Base-by-base conservation (phyloP, 35 echinoderm and acorn worm genomes). In the Acanthaster planci region DNA sequence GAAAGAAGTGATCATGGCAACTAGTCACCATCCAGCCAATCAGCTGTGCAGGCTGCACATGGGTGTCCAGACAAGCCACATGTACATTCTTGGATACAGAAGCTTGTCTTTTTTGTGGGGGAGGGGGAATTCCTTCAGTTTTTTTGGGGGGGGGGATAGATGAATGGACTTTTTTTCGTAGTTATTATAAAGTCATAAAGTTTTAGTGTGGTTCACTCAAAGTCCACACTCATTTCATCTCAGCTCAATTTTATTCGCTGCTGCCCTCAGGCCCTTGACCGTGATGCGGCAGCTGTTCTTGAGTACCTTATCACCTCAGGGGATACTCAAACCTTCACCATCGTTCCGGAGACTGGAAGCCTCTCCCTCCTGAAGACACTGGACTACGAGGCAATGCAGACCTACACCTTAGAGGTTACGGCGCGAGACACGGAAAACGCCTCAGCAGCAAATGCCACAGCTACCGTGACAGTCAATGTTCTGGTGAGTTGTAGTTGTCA, bases 401-500 rank as follows among this genome's bases (percentile, higher is more conserved):
- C 60, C 14, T 89, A 83, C 51, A 84, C 36, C 21, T n/a, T 97
- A 31, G 51, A 85, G 64, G 90, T 97, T 32, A 84, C 67, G 4
- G 94, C 90, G 32, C 64, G 82, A 16, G 94, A 92, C 81, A 79
- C 80, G 31, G 90, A 79, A 8, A 19, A 50, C 38, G 68, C 58
- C 19, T 55, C n/a, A 40, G 21, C 35, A 8, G 67, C 86, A 8
- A 89, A 85, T 53, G 83, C 87, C 26, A 77, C 78, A 18, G 58
- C 94, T 42, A 92, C 87, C 38, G 60, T 90, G 67, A 56, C 86
- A 15, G 55, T 97, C 27, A 54, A 10, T 60, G 93, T 97, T 38
- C 51, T 38, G 77, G 89, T 92, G 67, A 51, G 77, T 86, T 23
- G 29, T 39, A 15, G n/a, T n/a, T n/a, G n/a, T n/a, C n/a, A n/a